phyloP scores from a whole-genome alignment of 2,113 vertebrate genomes.

The Cebidichthys violaceus region DNA sequence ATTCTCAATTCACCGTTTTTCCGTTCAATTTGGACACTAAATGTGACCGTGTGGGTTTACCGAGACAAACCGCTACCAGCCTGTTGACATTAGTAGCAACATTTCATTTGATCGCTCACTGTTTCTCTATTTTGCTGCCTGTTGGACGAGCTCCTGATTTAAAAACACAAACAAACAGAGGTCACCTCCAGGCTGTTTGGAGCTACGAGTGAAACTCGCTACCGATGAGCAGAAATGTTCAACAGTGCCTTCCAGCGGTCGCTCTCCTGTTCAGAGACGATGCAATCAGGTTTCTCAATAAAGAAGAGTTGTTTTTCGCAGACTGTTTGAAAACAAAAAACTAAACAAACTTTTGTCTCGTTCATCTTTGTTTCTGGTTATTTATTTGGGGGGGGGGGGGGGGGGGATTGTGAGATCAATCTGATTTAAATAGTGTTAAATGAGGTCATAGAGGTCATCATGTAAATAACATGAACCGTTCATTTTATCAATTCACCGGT shows the following conservation, averaged over 20 bases:
- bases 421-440: neutral
- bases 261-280: slow-evolving; percentile 27
- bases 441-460: neutral
- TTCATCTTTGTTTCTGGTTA: neutral
- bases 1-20: neutral
- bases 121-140: slow-evolving; percentile 7
- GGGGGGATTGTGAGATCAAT: neutral
- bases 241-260: slow-evolving; percentile 74
- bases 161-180: neutral
- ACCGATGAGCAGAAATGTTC: slow-evolving; percentile 75
- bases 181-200: slow-evolving; percentile 23
- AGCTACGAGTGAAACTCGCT: slow-evolving; percentile 1
- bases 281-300: slow-evolving; percentile 65
- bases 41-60: neutral
- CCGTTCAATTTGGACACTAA: neutral
- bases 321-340: slow-evolving; percentile 7
- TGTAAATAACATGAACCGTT: too few species aligned
- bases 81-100: slow-evolving; percentile 3
- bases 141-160: slow-evolving; percentile 60
- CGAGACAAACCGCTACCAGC: neutral
- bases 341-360: neutral
- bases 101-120: neutral
- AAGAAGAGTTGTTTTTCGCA: slow-evolving; percentile 57
- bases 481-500: too few species aligned
- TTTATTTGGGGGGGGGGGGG: too few species aligned